Evolutionary conservation across 2,888 invertebrate genomes (phyloP).

Genomic region (Troglohyphantes excavatus): DNA sequence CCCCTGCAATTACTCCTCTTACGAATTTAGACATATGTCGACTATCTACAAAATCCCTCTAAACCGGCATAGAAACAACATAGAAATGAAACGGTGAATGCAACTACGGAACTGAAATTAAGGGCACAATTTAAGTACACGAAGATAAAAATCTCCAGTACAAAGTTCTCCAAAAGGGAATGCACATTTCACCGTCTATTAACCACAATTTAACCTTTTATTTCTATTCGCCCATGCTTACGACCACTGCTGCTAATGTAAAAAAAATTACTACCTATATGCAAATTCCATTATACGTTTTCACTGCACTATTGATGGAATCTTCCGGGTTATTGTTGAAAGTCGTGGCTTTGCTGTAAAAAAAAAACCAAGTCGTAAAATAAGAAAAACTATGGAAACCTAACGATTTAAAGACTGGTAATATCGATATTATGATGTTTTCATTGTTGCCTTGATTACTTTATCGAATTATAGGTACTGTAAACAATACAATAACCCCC

Average conservation of each 20-base stretch:
- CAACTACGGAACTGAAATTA: too few species aligned
- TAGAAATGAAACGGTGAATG: too few species aligned
- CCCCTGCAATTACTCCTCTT: too few species aligned
- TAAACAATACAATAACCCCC: not conserved
- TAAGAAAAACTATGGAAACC: not conserved
- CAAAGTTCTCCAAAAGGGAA: too few species aligned
- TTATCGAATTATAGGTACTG: not conserved
- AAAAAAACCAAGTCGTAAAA: not conserved
- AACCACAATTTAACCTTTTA: too few species aligned
- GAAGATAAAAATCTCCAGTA: too few species aligned
- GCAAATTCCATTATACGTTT: not conserved
- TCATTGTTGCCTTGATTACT: constrained; percentile 1
- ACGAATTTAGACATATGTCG: too few species aligned
- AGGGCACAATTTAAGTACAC: too few species aligned
- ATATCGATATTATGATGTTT: constrained; percentile 26
- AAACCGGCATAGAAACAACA: too few species aligned
- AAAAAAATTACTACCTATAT: not conserved
- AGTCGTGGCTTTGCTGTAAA: not conserved
- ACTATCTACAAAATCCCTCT: too few species aligned
- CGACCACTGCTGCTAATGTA: not conserved
- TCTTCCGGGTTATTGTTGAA: constrained; percentile 29
- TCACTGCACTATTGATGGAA: not conserved
- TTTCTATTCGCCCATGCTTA: too few species aligned
- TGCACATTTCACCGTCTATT: too few species aligned
- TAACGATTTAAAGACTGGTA: not conserved